Evolutionary conservation across 2,888 invertebrate species (phyloP).

Genomic region (Isotomurus palustris): DNA sequence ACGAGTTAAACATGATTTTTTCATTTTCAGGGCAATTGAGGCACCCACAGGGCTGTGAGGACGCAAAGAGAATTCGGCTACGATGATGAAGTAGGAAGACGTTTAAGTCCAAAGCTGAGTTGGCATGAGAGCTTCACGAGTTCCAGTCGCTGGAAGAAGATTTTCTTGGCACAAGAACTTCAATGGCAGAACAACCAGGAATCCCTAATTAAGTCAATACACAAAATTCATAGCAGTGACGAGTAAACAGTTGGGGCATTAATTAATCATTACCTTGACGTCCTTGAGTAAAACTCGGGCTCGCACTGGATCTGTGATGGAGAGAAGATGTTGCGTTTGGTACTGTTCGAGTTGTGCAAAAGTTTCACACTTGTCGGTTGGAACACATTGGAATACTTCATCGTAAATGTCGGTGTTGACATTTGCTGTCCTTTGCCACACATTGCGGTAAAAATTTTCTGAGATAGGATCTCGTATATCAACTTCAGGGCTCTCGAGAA

Average conservation of each 20-base stretch:
- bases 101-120: conserved; percentile 81
- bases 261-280: conserved; percentile 59
- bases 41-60: no score
- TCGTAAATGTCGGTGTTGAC: conserved; percentile 86
- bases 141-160: conserved; percentile 73
- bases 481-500: conserved; percentile 55
- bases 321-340: conserved; percentile 67
- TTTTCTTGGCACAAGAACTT: conserved; percentile 83
- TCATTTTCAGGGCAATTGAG: no score
- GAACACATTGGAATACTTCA: conserved; percentile 82
- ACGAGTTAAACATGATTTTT: no score
- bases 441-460: conserved; percentile 74
- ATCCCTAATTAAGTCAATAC: conserved; percentile 57
- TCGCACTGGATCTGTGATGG: conserved; percentile 65
- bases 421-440: conserved; percentile 76
- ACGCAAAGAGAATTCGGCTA: no score
- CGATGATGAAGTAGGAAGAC: no score
- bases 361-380: conserved; percentile 73
- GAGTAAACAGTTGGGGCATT: not conserved
- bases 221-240: conserved; percentile 4
- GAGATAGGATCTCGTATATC: conserved; percentile 75
- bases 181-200: conserved; percentile 81
- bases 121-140: conserved; percentile 89
- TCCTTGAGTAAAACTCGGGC: conserved; percentile 63
- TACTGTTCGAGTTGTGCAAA: conserved; percentile 73